These are phyloP conservation scores for Xiphophorus hellerii DNA, from an alignment of 2,113 vertebrate species.

Conservation along the genomic window DNA sequence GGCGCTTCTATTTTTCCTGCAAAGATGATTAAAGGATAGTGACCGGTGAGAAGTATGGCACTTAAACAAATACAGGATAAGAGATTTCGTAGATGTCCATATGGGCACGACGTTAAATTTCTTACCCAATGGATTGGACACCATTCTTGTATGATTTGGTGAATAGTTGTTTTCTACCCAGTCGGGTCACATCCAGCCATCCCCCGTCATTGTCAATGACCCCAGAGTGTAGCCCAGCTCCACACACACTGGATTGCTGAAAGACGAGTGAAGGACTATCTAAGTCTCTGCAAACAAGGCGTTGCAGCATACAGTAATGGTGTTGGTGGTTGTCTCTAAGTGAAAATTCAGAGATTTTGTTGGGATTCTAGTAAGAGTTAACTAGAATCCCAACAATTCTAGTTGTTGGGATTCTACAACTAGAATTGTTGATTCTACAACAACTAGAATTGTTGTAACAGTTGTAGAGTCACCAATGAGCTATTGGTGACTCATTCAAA, in stretches of 20 bases:
- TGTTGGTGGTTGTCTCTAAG: background rate
- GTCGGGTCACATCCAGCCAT: constrained; percentile 94
- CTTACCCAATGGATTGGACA: constrained; percentile 89
- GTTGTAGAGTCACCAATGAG: too few species aligned
- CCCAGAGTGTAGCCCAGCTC: constrained; percentile 91
- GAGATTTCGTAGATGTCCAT: background rate
- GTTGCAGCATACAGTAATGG: background rate
- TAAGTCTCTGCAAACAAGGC: background rate
- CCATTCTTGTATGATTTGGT: constrained; percentile 93
- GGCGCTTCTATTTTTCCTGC: constrained; percentile 93
- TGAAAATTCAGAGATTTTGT: background rate
- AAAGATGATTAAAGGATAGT: constrained; percentile 17
- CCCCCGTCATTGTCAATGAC: constrained; percentile 95
- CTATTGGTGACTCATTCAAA: too few species aligned
- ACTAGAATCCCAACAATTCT: too few species aligned
- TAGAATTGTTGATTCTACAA: too few species aligned
- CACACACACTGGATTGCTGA: constrained; percentile 97
- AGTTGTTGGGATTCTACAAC: too few species aligned
- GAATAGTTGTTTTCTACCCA: constrained; percentile 92
- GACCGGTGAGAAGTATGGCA: background rate
- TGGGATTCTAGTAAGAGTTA: background rate
- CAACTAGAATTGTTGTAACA: too few species aligned
- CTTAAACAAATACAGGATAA: background rate
- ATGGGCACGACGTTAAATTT: constrained; percentile 1
- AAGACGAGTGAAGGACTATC: background rate